Percentiles rank a stretch among this genome's conserved stretches.
Conservation (phyloP, 2,113 vertebrate species). For the Macroglossus sobrinus region DNA sequence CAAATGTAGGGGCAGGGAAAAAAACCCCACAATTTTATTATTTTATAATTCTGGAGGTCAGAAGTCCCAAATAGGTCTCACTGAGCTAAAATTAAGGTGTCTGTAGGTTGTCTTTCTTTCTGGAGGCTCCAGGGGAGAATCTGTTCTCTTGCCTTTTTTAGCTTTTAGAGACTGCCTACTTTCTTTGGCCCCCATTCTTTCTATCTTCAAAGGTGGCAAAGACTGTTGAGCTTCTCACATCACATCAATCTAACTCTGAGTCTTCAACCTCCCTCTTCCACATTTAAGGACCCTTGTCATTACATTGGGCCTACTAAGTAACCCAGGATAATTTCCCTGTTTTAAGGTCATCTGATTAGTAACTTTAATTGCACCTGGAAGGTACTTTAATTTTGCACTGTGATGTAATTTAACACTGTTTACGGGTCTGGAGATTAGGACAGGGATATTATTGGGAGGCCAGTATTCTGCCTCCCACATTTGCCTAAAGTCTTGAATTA, state of each 20-base stretch:
- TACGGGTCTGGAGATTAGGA: neutral
- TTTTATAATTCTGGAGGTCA: neutral
- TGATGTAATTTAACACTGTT: neutral
- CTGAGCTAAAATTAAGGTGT: neutral
- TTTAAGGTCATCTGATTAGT: neutral
- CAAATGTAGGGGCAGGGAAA: neutral
- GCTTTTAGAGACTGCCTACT: neutral
- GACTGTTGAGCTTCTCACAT: neutral
- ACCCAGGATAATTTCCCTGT: neutral
- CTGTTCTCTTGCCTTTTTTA: neutral
- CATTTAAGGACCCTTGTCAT: slow-evolving; percentile 15
- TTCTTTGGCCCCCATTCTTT: neutral
- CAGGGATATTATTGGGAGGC: neutral
- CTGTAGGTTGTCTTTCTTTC: neutral
- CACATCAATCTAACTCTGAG: neutral
- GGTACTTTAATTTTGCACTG: neutral
- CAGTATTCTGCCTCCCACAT: neutral
- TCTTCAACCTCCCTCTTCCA: neutral
- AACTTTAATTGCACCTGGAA: neutral
- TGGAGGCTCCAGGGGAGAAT: neutral
- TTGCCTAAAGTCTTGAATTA: neutral
- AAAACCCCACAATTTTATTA: neutral
- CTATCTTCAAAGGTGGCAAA: neutral
- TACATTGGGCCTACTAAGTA: neutral
- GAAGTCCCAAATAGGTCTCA: neutral